phyloP scores from a whole-genome alignment of 2,888 invertebrate genomes.

The Megaustenia siamemsis region DNA sequence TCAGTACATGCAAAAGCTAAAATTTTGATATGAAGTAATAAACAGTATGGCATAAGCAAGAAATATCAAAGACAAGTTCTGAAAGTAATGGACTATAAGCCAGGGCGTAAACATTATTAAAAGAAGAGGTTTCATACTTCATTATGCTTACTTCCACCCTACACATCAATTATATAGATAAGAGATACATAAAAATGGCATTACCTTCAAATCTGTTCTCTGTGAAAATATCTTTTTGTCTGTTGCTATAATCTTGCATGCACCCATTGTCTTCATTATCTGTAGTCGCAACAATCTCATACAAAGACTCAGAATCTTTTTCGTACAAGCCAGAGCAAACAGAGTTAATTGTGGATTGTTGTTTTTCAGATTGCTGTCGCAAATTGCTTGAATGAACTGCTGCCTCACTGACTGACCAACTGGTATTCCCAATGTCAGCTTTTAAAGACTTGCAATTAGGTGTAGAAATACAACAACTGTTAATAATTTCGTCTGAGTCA shows the following conservation, averaged over 20 bases:
- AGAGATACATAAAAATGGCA: too few relatives aligned
- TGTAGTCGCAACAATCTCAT: background rate
- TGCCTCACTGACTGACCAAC: background rate
- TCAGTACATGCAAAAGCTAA: too few relatives aligned
- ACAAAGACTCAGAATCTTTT: background rate
- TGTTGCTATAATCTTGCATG: background rate
- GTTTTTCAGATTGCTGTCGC: background rate
- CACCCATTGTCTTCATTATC: background rate
- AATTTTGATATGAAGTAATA: too few relatives aligned
- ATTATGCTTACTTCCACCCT: too few relatives aligned
- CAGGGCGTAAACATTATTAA: too few relatives aligned
- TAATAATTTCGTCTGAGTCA: background rate
- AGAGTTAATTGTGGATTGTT: background rate
- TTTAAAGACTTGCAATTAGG: background rate
- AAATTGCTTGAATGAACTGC: background rate
- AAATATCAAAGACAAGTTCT: too few relatives aligned
- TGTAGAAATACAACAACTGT: background rate
- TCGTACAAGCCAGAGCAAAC: background rate
- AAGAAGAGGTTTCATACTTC: too few relatives aligned
- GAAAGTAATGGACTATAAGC: too few relatives aligned
- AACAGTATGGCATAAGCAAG: too few relatives aligned
- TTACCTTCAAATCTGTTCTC: constrained; percentile 4
- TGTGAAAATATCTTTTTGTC: background rate
- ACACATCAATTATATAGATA: too few relatives aligned
- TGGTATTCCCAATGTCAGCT: background rate